phyloP scores from a whole-genome alignment of 2,797 vertebrate genomes.

The Melanotaenia trifasciata region DNA sequence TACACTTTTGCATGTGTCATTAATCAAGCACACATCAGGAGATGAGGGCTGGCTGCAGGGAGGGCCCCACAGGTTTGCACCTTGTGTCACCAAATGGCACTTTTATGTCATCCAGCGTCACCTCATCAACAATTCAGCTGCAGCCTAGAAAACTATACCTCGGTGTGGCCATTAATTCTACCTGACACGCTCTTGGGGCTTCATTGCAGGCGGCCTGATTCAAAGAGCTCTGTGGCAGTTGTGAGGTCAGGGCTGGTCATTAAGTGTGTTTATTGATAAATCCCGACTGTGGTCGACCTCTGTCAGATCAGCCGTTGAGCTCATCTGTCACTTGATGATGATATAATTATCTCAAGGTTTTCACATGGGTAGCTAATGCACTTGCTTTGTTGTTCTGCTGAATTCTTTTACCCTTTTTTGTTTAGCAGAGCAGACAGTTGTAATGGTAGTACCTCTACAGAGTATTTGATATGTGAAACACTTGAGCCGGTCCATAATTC shows the following conservation, averaged over 20 bases:
- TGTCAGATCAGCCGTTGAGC: conserved; percentile 20
- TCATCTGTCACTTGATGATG: conserved; percentile 44
- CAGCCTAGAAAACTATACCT: conserved; percentile 13
- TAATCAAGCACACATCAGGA: conserved; percentile 47
- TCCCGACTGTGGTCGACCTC: conserved; percentile 12
- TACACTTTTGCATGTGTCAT: conserved; percentile 40
- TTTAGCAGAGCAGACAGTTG: neutral
- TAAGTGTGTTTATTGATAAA: conserved; percentile 31
- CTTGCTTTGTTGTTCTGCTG: neutral
- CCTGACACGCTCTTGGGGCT: neutral
- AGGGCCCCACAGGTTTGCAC: conserved; percentile 17
- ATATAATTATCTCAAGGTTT: conserved; percentile 36
- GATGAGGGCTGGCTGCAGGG: conserved; percentile 14
- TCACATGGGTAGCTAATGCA: neutral
- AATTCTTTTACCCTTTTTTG: neutral
- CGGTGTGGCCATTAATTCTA: conserved; percentile 10
- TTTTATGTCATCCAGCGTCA: conserved; percentile 34
- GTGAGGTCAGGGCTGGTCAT: conserved; percentile 26
- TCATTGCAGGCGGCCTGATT: neutral
- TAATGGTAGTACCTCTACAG: neutral
- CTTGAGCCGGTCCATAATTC: neutral
- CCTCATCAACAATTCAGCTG: neutral
- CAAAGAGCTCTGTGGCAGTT: conserved; percentile 13
- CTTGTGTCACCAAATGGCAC: conserved; percentile 37
- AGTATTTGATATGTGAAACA: neutral